phyloP scores from a whole-genome alignment of 1,140 invertebrate species.

The Batillaria attramentaria region DNA sequence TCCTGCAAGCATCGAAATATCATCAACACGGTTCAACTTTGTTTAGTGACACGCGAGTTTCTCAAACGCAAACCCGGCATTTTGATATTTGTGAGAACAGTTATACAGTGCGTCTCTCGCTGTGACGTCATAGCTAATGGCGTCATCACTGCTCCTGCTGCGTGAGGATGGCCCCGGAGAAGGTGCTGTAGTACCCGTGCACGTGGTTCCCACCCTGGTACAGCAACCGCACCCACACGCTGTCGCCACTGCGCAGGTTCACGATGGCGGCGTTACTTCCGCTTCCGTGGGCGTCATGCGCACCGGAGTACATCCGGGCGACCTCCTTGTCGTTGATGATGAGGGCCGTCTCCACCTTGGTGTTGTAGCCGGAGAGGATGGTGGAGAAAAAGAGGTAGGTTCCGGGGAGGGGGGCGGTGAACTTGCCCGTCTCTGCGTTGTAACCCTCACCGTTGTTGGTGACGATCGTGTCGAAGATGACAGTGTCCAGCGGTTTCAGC shows the following conservation, averaged over 20 bases:
- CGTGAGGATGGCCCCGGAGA: slow-evolving; percentile 42
- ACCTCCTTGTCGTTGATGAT: slow-evolving; percentile 53
- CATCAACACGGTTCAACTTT: background rate
- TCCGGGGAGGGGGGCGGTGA: slow-evolving; percentile 37
- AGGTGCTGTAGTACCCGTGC: slow-evolving; percentile 53
- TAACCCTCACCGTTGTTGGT: slow-evolving; percentile 46
- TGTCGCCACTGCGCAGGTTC: slow-evolving; percentile 43
- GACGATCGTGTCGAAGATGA: slow-evolving; percentile 45
- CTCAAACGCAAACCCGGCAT: background rate
- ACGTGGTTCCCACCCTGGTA: slow-evolving; percentile 49
- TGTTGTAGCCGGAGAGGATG: slow-evolving; percentile 50
- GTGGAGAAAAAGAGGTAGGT: slow-evolving; percentile 46
- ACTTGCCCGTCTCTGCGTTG: slow-evolving; percentile 41
- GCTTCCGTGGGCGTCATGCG: slow-evolving; percentile 53
- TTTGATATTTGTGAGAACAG: background rate
- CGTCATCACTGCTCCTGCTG: slow-evolving; percentile 14
- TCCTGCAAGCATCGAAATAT: too few relatives aligned
- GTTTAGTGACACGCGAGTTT: background rate
- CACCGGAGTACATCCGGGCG: slow-evolving; percentile 48
- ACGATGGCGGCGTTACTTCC: slow-evolving; percentile 47
- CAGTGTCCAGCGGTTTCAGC: slow-evolving; percentile 43
- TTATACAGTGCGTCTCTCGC: background rate
- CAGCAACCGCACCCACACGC: slow-evolving; percentile 43
- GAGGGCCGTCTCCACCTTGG: slow-evolving; percentile 49
- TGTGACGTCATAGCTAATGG: background rate